A percentile compares a stretch with the other conserved stretches of the same genome.
Conservation (phyloP, 2,888 invertebrate genomes). For the Spodoptera picta region DNA sequence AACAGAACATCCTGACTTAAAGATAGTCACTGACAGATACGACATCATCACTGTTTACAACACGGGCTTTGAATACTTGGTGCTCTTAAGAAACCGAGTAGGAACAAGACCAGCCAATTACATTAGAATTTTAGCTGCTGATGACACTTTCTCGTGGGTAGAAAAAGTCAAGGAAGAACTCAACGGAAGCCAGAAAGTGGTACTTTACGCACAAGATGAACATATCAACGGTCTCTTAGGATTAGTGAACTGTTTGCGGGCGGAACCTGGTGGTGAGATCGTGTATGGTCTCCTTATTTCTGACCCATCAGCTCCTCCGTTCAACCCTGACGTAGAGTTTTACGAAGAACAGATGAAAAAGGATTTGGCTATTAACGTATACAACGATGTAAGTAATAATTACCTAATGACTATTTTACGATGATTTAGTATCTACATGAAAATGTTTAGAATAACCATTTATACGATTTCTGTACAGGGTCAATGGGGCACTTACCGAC, state of each 20-base stretch:
- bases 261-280: conserved; percentile 92
- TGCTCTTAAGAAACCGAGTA: conserved; percentile 86
- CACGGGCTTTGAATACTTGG: conserved; percentile 85
- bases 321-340: conserved; percentile 90
- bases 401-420: too few species aligned
- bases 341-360: conserved; percentile 91
- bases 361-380: conserved; percentile 94
- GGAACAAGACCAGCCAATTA: conserved; percentile 82
- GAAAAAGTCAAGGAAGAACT: conserved; percentile 82
- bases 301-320: conserved; percentile 90
- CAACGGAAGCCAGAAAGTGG: conserved; percentile 84
- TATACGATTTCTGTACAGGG: conserved; percentile 66
- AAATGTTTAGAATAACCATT: too few species aligned
- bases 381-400: conserved; percentile 84
- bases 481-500: conserved; percentile 94
- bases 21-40: conserved; percentile 76
- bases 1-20: conserved; percentile 80
- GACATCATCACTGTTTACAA: conserved; percentile 81
- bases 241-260: conserved; percentile 95
- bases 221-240: conserved; percentile 94
- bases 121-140: conserved; percentile 78
- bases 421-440: too few species aligned
- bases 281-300: conserved; percentile 90
- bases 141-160: conserved; percentile 86
- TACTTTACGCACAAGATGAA: conserved; percentile 91